Evolutionary conservation across 2,113 vertebrate genomes (phyloP).

Genomic region (Pionites leucogaster): DNA sequence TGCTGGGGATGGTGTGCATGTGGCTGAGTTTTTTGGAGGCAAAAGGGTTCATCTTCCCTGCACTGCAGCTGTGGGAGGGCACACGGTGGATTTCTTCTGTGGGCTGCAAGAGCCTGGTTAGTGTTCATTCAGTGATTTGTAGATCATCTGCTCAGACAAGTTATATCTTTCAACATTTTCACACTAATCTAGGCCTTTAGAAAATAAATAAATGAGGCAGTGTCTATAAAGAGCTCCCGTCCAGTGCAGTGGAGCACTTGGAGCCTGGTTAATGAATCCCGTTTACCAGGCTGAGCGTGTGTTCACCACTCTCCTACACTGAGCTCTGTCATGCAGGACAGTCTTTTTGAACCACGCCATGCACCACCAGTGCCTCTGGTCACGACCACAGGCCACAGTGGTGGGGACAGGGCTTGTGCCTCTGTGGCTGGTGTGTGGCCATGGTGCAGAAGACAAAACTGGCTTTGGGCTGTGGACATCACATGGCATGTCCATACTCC

Average conservation of each 20-base stretch:
- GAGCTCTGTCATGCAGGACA: not conserved
- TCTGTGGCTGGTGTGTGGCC: accelerated
- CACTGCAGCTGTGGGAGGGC: not conserved
- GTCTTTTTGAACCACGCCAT: accelerated
- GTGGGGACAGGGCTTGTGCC: accelerated
- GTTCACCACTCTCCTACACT: accelerated
- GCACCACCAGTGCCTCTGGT: accelerated
- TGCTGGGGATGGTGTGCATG: accelerated
- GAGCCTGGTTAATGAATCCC: conserved; percentile 37
- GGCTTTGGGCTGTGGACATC: not conserved
- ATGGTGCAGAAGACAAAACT: not conserved
- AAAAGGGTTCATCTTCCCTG: not conserved
- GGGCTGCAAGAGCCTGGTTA: not conserved
- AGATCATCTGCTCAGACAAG: conserved; percentile 50
- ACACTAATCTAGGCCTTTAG: conserved; percentile 51
- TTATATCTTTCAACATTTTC: conserved; percentile 36
- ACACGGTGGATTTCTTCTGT: not conserved
- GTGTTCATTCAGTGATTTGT: conserved; percentile 8
- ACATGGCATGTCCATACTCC: accelerated
- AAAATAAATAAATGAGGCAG: conserved; percentile 58
- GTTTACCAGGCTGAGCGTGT: not conserved
- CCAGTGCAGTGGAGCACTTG: conserved; percentile 27
- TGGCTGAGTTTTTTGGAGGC: not conserved
- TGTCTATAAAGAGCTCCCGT: conserved; percentile 13
- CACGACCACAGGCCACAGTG: accelerated